A percentile compares a stretch with the other conserved stretches of the same genome.
These are phyloP conservation scores for Eristalis tenax DNA, from an alignment of 2,888 invertebrate species.

Conservation along the genomic window DNA sequence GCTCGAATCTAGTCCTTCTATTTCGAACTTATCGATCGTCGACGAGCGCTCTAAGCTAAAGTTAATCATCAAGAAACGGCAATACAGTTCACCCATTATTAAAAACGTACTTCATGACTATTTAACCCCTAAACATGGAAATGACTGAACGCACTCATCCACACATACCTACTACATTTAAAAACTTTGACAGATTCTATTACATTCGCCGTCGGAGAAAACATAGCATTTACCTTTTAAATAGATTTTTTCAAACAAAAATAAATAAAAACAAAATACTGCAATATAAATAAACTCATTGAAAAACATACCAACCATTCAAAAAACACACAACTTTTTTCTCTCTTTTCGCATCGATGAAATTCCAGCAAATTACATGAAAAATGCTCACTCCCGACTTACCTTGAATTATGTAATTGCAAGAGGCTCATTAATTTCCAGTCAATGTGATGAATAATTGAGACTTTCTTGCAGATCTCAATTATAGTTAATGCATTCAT, in stretches of 20 bases:
- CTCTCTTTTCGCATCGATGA: constrained; percentile 5
- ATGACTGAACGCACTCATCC: background rate
- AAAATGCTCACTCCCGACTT: constrained; percentile 40
- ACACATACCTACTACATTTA: background rate
- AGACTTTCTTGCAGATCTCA: background rate
- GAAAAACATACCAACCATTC: background rate
- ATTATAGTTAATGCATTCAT: background rate
- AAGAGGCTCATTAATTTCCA: background rate
- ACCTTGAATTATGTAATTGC: constrained; percentile 61
- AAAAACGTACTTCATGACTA: too few relatives aligned
- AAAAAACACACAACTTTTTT: constrained; percentile 11
- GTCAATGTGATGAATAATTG: background rate
- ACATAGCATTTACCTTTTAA: constrained; percentile 45
- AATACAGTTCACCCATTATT: too few relatives aligned
- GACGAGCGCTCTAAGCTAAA: too few relatives aligned
- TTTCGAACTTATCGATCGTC: too few relatives aligned
- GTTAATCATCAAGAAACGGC: too few relatives aligned
- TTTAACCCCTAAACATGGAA: background rate
- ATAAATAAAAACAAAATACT: constrained; percentile 24
- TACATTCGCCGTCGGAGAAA: constrained; percentile 37
- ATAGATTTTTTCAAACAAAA: constrained; percentile 25
- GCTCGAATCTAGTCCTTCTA: too few relatives aligned
- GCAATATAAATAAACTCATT: constrained; percentile 24
- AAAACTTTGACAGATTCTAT: constrained; percentile 45
- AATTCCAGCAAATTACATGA: constrained; percentile 7